Evolutionary conservation across 2,888 invertebrate species (phyloP).

Genomic region (Trichopoda pennipes): DNA sequence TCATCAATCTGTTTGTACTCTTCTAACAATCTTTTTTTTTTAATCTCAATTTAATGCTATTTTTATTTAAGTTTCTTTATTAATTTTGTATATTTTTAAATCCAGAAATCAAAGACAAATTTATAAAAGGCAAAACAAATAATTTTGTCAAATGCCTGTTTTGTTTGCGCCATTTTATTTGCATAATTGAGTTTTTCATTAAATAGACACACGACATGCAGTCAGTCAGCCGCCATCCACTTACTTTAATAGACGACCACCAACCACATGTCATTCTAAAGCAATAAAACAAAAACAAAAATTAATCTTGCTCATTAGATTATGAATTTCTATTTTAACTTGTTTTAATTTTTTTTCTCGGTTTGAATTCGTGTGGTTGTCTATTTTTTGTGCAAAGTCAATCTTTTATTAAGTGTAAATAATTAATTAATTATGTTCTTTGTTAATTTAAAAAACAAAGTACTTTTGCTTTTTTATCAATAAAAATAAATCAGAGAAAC

Average conservation of each 20-base stretch:
- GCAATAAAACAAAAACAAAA: not conserved
- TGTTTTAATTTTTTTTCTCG: constrained; percentile 19
- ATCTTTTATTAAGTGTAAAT: constrained; percentile 39
- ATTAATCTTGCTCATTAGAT: constrained; percentile 54
- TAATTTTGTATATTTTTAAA: too few species aligned
- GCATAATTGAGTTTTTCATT: constrained; percentile 44
- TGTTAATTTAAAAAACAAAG: not conserved
- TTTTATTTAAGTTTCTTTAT: too few species aligned
- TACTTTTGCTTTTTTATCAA: constrained; percentile 28
- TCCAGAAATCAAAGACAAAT: too few species aligned
- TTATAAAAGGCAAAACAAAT: too few species aligned
- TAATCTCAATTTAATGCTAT: too few species aligned
- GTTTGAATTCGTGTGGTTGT: not conserved
- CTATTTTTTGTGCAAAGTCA: constrained; percentile 16
- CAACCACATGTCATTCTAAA: constrained; percentile 35
- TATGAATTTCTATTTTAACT: constrained; percentile 53
- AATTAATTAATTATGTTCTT: constrained; percentile 45
- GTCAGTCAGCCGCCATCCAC: not conserved
- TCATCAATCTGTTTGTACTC: too few species aligned
- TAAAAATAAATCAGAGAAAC: constrained; percentile 41
- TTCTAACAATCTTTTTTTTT: too few species aligned
- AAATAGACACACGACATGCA: constrained; percentile 21
- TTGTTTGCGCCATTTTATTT: not conserved
- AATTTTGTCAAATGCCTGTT: constrained; percentile 15
- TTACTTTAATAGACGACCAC: constrained; percentile 19